phyloP scores from a whole-genome alignment of 2,888 invertebrate species.

The Leptinotarsa haldemani region DNA sequence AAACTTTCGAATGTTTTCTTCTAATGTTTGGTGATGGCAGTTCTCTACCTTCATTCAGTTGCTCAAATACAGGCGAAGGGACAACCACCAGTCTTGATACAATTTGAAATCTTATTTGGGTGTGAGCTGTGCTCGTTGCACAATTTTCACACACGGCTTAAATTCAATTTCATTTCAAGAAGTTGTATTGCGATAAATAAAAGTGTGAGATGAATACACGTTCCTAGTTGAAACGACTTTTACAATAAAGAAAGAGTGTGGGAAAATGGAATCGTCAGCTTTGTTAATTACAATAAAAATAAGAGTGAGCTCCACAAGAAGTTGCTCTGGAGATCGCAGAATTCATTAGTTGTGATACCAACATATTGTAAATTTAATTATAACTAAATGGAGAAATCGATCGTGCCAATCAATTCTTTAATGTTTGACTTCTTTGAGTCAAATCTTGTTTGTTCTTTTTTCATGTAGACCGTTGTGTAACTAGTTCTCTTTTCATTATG shows the following conservation, averaged over 20 bases:
- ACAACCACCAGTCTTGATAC: not conserved
- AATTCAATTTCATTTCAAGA: conserved; percentile 3
- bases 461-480: too few relatives aligned
- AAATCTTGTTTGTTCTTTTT: not conserved
- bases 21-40: too few relatives aligned
- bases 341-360: conserved; percentile 3
- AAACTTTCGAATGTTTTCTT: too few relatives aligned
- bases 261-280: conserved; percentile 10
- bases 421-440: not conserved
- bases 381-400: not conserved
- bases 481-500: not conserved
- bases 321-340: not conserved
- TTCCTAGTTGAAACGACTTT: not conserved
- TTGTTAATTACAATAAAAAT: conserved; percentile 13
- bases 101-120: not conserved
- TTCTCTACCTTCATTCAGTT: too few relatives aligned
- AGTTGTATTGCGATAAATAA: not conserved
- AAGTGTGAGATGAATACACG: conserved; percentile 11
- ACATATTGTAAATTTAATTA: conserved; percentile 3
- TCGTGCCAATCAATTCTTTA: not conserved
- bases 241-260: conserved; percentile 12
- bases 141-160: not conserved
- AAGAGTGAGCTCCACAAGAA: not conserved
- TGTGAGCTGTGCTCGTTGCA: not conserved
- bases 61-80: too few relatives aligned